These are phyloP conservation scores for Tyto alba DNA, from an alignment of 2,113 vertebrate species.

Conservation along the genomic window DNA sequence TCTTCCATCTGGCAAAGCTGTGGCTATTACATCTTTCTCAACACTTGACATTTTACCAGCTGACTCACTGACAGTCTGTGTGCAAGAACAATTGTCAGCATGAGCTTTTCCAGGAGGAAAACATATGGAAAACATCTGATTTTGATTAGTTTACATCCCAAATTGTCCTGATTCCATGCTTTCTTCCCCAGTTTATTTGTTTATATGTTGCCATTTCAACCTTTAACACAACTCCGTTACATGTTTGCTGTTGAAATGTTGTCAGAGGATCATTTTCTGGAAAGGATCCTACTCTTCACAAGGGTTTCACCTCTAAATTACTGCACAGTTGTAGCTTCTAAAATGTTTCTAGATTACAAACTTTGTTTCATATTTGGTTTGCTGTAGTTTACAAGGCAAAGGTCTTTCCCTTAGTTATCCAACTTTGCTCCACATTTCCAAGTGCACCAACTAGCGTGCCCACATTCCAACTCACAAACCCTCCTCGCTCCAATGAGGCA, in stretches of 20 bases:
- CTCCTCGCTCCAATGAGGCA: fast-evolving
- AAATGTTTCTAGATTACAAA: background rate
- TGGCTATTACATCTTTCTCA: background rate
- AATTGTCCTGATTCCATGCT: background rate
- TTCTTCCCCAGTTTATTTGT: background rate
- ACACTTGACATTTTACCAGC: background rate
- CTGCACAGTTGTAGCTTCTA: background rate
- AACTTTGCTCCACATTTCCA: background rate
- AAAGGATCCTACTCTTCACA: background rate
- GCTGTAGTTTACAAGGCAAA: background rate
- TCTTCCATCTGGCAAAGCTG: fast-evolving
- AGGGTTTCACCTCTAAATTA: background rate
- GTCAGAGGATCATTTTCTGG: background rate
- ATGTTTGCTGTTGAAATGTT: background rate
- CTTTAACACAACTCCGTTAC: background rate
- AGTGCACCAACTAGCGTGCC: fast-evolving
- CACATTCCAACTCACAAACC: background rate
- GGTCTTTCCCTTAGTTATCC: background rate
- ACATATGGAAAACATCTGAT: background rate
- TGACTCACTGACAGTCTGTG: background rate
- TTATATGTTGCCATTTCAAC: background rate
- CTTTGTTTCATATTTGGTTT: background rate
- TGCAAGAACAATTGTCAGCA: fast-evolving
- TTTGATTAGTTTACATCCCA: background rate
- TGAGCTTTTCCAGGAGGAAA: background rate